Conservation (phyloP, 1,140 invertebrate genomes). For the Solenopsis invicta region DNA sequence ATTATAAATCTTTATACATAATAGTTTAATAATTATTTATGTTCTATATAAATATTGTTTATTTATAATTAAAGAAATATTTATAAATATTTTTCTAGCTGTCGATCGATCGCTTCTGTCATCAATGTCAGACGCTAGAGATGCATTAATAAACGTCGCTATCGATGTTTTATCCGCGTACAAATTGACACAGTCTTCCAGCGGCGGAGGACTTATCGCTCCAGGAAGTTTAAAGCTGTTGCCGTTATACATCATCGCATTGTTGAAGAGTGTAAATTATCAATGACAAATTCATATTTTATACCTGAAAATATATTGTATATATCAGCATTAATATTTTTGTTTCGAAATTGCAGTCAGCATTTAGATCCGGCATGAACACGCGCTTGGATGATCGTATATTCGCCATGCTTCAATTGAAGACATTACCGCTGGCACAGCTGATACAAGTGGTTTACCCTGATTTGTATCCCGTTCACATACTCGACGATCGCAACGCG, state of each 20-base stretch:
- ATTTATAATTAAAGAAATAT: neutral
- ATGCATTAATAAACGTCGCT: constrained; percentile 98
- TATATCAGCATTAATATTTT: constrained; percentile 15
- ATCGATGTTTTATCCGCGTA: constrained; percentile 96
- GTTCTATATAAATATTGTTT: neutral
- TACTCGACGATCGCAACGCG: constrained; percentile 89
- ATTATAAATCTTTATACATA: neutral
- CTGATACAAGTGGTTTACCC: constrained; percentile 97
- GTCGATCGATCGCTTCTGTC: constrained; percentile 96
- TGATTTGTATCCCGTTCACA: constrained; percentile 96
- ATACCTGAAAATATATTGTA: neutral
- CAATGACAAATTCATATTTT: neutral
- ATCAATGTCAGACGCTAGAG: constrained; percentile 96
- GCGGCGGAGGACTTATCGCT: constrained; percentile 90
- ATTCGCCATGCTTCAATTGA: constrained; percentile 97
- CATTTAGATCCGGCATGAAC: constrained; percentile 95
- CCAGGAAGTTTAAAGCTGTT: constrained; percentile 93
- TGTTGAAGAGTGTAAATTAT: constrained; percentile 95
- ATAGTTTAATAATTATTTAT: constrained; percentile 23
- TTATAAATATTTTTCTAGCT: constrained; percentile 87
- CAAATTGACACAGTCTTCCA: constrained; percentile 90
- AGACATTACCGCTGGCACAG: constrained; percentile 93
- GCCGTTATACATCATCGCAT: constrained; percentile 95
- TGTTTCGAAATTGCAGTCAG: constrained; percentile 88
- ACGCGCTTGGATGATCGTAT: constrained; percentile 97